Base-by-base conservation (phyloP, 2,797 vertebrate genomes). In the Poecile montanus region DNA sequence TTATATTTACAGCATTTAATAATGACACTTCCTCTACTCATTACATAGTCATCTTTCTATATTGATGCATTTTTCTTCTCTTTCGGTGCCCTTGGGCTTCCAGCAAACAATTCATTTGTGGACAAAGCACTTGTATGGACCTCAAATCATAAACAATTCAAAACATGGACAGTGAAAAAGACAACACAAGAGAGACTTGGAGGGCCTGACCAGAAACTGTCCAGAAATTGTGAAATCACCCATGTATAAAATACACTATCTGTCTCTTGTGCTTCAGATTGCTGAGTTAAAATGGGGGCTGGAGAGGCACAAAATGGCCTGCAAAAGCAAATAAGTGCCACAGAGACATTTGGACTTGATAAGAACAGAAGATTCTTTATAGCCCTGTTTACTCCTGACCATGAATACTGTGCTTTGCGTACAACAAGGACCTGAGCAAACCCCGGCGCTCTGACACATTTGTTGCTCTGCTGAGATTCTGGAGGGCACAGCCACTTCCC, bases 1-100 rank as follows among this genome's bases (percentile, higher is more conserved):
- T 94, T 92, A 48, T 92, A 95, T 89, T 83, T 87, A 86, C 60
- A 95, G 36, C 42, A 85, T 38, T 88, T 95, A 88, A 91, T 87
- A 85, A 73, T 54, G 19, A 90, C 32, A 78, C 30, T 56, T 71
- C 78, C 53, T 85, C 38, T 60, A 58, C 22, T 79, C 21, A 60
- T 90, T 95, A 85, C 54, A 61, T 47, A 13, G 71, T 79, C 95
- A 90, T 88, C 71, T 71, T 91, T 57, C 58, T 36, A n/a, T 71
- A 83, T 40, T 73, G 63, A 73, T 50, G 45, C 14, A 48, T 93
- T 88, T 93, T 83, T 89, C 73, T 90, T 86, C 53, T 93, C 51
- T 85, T 51, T 72, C 1, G 0, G 50, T 65, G 48, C 66, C 82
- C 40, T 70, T 89, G 32, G 48, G 56, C 29, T 94, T 90, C 61